Percentiles rank a stretch among this genome's conserved stretches.
phyloP scores from a whole-genome alignment of 2,888 invertebrate species.

The Rhopalosiphum nymphaeae region DNA sequence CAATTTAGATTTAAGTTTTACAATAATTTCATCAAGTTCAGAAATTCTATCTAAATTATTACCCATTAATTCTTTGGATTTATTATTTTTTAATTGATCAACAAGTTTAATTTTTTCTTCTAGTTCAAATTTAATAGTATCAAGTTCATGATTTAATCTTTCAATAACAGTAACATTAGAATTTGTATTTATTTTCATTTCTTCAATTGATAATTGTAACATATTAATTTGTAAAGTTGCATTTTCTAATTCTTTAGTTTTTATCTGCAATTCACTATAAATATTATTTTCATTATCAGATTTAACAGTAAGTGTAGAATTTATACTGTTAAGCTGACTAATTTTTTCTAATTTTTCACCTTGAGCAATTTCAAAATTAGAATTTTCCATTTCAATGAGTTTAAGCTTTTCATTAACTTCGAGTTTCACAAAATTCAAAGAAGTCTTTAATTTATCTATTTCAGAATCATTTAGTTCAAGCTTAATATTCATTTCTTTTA shows the following conservation, averaged over 20 bases:
- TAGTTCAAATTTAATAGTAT: background rate
- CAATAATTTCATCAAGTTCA: background rate
- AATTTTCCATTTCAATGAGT: slow-evolving; percentile 6
- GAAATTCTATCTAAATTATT: background rate
- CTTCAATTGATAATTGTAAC: slow-evolving; percentile 13
- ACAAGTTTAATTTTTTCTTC: slow-evolving; percentile 26
- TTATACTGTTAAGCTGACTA: background rate
- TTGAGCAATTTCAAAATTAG: slow-evolving; percentile 1
- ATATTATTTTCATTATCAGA: background rate
- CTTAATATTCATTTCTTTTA: slow-evolving; percentile 29
- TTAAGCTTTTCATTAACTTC: slow-evolving; percentile 28
- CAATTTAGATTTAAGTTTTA: slow-evolving; percentile 4
- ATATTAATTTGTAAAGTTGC: background rate
- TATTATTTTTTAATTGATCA: background rate
- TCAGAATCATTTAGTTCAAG: background rate
- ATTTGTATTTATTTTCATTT: slow-evolving; percentile 17
- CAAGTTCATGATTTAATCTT: slow-evolving; percentile 31
- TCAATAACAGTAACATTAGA: background rate
- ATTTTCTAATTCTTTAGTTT: slow-evolving; percentile 53
- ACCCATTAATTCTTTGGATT: background rate
- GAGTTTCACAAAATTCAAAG: background rate
- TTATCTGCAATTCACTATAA: background rate
- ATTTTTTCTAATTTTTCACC: background rate
- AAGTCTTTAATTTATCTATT: slow-evolving; percentile 32
- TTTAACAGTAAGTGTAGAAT: background rate